Evolutionary conservation across 2,113 vertebrate genomes (phyloP), one percentile per base, ranked within the genome.

Genomic region (Mirza zaza): DNA sequence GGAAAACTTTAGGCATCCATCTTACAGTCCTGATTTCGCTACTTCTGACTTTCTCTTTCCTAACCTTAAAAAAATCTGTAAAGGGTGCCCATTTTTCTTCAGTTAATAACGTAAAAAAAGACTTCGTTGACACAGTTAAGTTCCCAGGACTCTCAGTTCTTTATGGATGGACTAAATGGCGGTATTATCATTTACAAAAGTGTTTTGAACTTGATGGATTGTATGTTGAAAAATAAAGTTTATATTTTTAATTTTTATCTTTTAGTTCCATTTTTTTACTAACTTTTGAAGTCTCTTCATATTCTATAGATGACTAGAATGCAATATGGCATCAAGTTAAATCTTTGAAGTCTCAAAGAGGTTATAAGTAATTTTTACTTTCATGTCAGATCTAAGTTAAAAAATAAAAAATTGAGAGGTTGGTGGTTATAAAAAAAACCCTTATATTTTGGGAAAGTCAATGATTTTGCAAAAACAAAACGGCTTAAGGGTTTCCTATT

Each of bases 291-390:
- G 73, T 48, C 17, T 27, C 15, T 27, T 76, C 27, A 32, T 48
- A 65, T 10, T 94, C 20, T 67, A 85, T 2, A 96, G 68, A 71
- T 70, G 52, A 85, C 59, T 86, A 9, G 36, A 95, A 87, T 93
- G 90, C 20, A 95, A 81, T 76, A 83, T 68, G 48, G 42, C 67
- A 88, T 94, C 17, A 77, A 25, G 34, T 90, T 82, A 93, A 75
- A 77, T 52, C 20, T 81, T 12, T 57, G 83, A 93, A 90, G 96
- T 77, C 71, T 32, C 57, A 75, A 83, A 76, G 36, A 39, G n/a
- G 85, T 75, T 59, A 86, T 12, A 96, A 68, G 63, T 89, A 86
- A 92, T 45, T 85, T 92, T 90, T 87, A 95, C 57, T 92, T 95
- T 80, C 39, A 95, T 77, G 73, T 86, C 45, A 96, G 76, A 90